Evolutionary conservation across 2,888 invertebrate genomes (phyloP).

Genomic region (Plagiodera versicolora): DNA sequence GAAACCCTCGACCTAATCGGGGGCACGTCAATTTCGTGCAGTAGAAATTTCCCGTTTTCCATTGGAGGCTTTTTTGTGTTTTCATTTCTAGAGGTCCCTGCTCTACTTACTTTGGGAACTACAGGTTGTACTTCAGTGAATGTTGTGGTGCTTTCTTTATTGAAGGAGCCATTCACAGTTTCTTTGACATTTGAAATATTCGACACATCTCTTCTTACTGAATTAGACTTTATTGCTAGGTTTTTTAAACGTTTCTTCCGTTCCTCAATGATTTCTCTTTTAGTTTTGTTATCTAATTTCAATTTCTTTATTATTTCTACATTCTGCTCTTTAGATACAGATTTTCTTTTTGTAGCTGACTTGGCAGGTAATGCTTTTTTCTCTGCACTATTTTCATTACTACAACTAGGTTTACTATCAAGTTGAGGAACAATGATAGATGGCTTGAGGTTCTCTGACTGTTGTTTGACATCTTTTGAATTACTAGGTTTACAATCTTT

Average conservation of each 20-base stretch:
- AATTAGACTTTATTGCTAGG: not conserved
- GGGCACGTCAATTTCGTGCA: not conserved
- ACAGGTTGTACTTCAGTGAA: too few relatives aligned
- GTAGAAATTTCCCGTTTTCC: not conserved
- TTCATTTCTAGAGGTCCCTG: not conserved
- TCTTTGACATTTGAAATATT: too few relatives aligned
- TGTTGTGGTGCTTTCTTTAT: not conserved
- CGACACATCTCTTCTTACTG: not conserved
- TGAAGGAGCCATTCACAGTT: too few relatives aligned
- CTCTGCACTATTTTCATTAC: not conserved
- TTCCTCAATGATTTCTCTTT: not conserved
- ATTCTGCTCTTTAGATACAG: not conserved
- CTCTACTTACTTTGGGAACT: not conserved
- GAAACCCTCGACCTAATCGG: not conserved
- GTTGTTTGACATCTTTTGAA: not conserved
- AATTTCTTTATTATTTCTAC: not conserved
- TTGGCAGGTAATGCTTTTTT: not conserved
- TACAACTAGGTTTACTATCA: not conserved
- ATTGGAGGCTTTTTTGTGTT: too few relatives aligned
- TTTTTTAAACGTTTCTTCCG: not conserved
- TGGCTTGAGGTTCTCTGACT: not conserved
- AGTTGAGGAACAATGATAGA: not conserved
- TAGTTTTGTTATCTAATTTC: not conserved
- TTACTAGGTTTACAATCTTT: not conserved
- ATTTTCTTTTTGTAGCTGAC: slow-evolving; percentile 2